Base-by-base conservation (phyloP, 64 coral and sea anemone genomes). In the Montipora sp. region DNA sequence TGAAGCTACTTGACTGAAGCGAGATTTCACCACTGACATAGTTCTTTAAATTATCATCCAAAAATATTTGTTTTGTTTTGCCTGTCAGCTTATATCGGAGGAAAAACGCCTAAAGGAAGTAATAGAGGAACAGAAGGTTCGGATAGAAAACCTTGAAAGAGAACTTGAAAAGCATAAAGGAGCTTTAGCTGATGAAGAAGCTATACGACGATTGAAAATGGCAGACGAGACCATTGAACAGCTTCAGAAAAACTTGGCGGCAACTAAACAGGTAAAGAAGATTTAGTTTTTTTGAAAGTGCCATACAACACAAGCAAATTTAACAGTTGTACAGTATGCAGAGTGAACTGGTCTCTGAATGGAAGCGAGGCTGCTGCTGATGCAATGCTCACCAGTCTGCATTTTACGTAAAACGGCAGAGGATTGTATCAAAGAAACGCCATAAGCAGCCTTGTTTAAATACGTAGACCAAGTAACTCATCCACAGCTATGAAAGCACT, bases 161-260 rank as follows among this genome's bases (percentile, higher is more conserved):
- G 96, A 98, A 48, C 63, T 98, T 8, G 95, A 95, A 88, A 98
- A 98, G 46, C 84, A 95, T 74, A 98, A 95, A 91, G 96, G 94
- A 11, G 94, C 96, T 8, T 66, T 98, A 59, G 96, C 96, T 44
- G 96, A 95, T 14, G 96, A 98, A 50, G 94, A 95, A 63, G 96
- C 96, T 7, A 93, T 98, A 69, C 86, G 73, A 70, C 90, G 96
- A 87, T 83, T 98, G 3, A 98, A 95, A 48, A 89, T 95, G 78
- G 96, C 96, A 8, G 94, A 95, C 58, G 96, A 95, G 83, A 98
- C 96, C 2, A 98, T 98, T 19, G 96, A 95, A 48, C 88, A 95
- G 69, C 88, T 98, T 14, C 96, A 98, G 57, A 98, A 95, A 49
- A 98, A 98, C n/a, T 77, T 98, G 14, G 96, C 96, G 51, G 96